Evolutionary conservation across 2,113 vertebrate species (phyloP).

Genomic region (Orientallactaga bullata): DNA sequence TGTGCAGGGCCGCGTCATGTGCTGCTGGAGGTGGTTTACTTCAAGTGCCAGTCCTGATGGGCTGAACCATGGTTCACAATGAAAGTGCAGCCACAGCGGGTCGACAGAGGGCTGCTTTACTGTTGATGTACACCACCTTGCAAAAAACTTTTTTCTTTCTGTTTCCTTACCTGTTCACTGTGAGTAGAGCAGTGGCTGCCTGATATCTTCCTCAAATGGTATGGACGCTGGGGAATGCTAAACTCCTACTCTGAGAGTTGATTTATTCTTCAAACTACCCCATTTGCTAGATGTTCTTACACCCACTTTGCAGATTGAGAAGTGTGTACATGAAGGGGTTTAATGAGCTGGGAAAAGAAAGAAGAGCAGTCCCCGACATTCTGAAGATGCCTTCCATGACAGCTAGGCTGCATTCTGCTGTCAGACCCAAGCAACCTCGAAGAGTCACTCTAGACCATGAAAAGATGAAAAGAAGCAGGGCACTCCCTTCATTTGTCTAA

Average conservation of each 20-base stretch:
- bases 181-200: not conserved
- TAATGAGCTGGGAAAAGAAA: not conserved
- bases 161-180: not conserved
- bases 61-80: fast-evolving
- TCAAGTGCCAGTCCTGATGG: not conserved
- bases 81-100: not conserved
- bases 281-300: too few relatives aligned
- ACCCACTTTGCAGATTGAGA: not conserved
- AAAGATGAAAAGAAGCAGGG: not conserved
- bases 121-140: not conserved
- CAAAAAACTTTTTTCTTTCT: not conserved
- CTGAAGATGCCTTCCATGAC: not conserved
- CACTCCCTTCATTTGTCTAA: not conserved
- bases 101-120: not conserved
- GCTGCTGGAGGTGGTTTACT: not conserved
- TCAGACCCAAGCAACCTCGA: not conserved
- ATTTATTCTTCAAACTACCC: not conserved
- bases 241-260: not conserved
- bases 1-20: not conserved
- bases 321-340: not conserved
- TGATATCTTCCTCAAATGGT: fast-evolving
- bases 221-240: fast-evolving
- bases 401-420: not conserved
- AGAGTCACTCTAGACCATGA: not conserved
- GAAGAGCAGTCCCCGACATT: not conserved